Evolutionary conservation across 2,113 vertebrate genomes (phyloP), one percentile per base, ranked within the genome.

Genomic region (Ictalurus furcatus): DNA sequence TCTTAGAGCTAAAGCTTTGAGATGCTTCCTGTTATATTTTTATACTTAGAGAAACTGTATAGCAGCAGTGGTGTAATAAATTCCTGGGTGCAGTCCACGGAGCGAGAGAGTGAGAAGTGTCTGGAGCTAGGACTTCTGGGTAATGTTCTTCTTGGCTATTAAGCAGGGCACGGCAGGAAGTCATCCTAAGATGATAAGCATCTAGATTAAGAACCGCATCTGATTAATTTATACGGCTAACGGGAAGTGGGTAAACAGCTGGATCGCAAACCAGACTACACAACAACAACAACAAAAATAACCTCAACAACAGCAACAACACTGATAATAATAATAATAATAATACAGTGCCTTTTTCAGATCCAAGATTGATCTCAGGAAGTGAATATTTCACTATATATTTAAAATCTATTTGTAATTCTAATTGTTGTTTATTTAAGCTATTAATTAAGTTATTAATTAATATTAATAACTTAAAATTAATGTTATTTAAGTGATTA

Each of bases 1-100:
- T 40, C n/a, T 48, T n/a, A 40, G 48, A 28, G 30, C 21, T 2
- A 11, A n/a, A 83, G 54, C 73, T 83, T 85, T 59, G 37, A 88
- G 74, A 90, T 87, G 85, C 91, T 91, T 86, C 90, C 65, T 93
- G 93, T 94, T 90, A 71, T 96, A 95, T 95, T 95, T 95, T 95
- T 94, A 93, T 91, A 90, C 91, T 88, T 84, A 3, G 93, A 93
- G 94, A 96, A 96, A 96, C 93, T 84, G 92, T 95, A 95, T 93
- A 94, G 92, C 91, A 79, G 88, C 40, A 11, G 34, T 56, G 63
- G 86, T 84, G 88, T 85, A 91, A 92, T 92, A 85, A 85, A 90
- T 89, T 88, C 74, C 13, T 65, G 85, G 21, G 37, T 88, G 78
- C 67, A 56, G 69, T 90, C 71, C 52, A 56, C 17, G 34, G 52